Conservation (phyloP, 2,888 invertebrate species). For the Machimus rusticus region DNA sequence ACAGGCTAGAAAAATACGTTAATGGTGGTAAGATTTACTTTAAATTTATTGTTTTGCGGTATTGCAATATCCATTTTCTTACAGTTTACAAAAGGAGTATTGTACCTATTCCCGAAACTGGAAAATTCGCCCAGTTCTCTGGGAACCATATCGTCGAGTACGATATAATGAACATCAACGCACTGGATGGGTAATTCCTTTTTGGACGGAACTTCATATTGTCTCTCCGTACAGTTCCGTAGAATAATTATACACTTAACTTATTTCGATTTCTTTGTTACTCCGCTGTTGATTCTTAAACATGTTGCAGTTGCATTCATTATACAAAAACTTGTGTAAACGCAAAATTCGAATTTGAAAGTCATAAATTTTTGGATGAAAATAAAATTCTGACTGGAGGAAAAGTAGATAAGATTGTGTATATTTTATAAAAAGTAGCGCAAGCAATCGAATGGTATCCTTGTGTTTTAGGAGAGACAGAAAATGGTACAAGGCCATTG, state of each 20-base stretch:
- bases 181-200: slow-evolving; percentile 63
- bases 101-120: slow-evolving; percentile 61
- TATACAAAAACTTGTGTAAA: background rate
- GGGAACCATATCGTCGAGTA: slow-evolving; percentile 78
- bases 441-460: background rate
- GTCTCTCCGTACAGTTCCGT: background rate
- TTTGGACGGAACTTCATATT: background rate
- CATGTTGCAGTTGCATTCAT: slow-evolving; percentile 9
- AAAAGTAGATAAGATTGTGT: background rate
- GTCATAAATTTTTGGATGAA: background rate
- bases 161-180: slow-evolving; percentile 74
- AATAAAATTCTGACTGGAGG: background rate
- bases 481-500: background rate
- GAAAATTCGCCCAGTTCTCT: slow-evolving; percentile 78
- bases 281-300: background rate
- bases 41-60: slow-evolving; percentile 43
- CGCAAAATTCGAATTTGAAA: background rate
- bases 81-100: slow-evolving; percentile 71
- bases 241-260: background rate
- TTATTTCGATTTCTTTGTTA: slow-evolving; percentile 8
- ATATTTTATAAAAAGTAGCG: background rate
- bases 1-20: slow-evolving; percentile 74
- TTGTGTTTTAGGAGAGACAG: background rate
- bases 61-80: slow-evolving; percentile 48
- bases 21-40: slow-evolving; percentile 67